Evolutionary conservation across 1,140 invertebrate genomes (phyloP), one percentile per base, ranked within the genome.

Genomic region (Heliconius hermathena): DNA sequence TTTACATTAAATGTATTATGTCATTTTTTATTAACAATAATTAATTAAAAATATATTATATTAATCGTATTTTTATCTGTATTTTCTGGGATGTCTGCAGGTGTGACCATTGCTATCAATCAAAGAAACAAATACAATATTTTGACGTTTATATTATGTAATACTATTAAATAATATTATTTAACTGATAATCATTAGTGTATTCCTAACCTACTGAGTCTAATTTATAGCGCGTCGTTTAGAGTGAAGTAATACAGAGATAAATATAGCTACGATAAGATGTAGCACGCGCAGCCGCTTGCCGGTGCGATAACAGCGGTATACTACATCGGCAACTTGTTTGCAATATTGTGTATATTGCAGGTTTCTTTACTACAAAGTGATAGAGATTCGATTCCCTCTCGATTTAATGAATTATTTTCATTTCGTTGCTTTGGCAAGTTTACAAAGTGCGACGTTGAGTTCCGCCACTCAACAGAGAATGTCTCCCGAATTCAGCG

Each of bases 191-290:
- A 76, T 76, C 49, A 70, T 29, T 57, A 70, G 73, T 81, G 72
- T 78, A 81, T 81, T 73, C 76, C 52, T 81, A 81, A 81, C 76
- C 80, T 71, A 81, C 76, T 81, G 72, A 71, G 41, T 77, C 41
- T 73, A 71, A 71, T 81, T 71, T 75, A 78, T 71, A 78, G 74
- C 29, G 18, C 9, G 60, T 74, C 76, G 73, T 76, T 81, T 82
- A 81, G 78, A 79, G 82, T 77, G 82, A 84, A 81, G 82, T 81
- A 84, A 84, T 77, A 66, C 26, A 29, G 72, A 83, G 82, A 85
- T 84, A 84, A 82, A 83, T 85, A 74, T 78, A 75, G 74, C 73
- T 77, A 70, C 74, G 83, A 84, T 85, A 85, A 84, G 82, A 82
- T 81, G 80, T 36, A 75, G 71, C 70, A 82, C 76, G 77, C 82